Base-by-base conservation (phyloP, 2,888 invertebrate genomes). In the Thalpophila matura region DNA sequence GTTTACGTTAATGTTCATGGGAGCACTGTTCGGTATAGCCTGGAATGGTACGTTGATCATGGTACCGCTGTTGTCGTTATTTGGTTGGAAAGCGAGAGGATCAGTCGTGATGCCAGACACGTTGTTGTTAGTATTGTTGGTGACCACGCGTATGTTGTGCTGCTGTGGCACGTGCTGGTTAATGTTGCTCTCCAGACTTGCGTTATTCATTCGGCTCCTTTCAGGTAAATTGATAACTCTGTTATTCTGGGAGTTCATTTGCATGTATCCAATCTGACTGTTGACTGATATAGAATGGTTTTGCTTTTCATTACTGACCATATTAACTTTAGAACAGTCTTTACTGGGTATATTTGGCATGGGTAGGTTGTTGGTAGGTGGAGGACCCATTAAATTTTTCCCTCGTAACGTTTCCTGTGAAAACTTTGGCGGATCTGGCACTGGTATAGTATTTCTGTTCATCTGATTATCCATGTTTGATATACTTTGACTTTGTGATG, bases 21-120 rank as follows among this genome's bases (percentile, higher is more conserved):
- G 95, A 38, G 95, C 94, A 72, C 94, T 95, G 64, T 95, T 95
- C 4, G 94, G 95, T 81, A 95, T 94, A 3, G 94, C 91, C 84
- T 95, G 95, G 84, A 95, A 95, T 0, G 95, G 95, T 27, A 95
- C 93, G 74, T 95, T 95, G 49, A 95, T 95, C 89, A 95, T 95
- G 20, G 95, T 95, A 24, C 91, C 86, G 59, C 79, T 91, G 50
- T 82, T 91, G 81, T 94, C 95, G 56, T 77, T 88, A 74, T 91
- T 94, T 75, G 93, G 95, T 79, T 95, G 94, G 81, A 92, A 94
- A 10, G 89, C 80, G 55, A 94, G 69, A 18, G 95, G 87, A 38
- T 94, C 95, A 27, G 89, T 65, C 27, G 87, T 79, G 20, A 92
- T 89, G 5, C 88, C 87, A 20, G 88, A 73, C 10, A 92, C 92